Percentiles rank a stretch among this genome's conserved stretches.
Evolutionary conservation across 2,797 vertebrate genomes (phyloP).

Genomic region (Mus caroli): DNA sequence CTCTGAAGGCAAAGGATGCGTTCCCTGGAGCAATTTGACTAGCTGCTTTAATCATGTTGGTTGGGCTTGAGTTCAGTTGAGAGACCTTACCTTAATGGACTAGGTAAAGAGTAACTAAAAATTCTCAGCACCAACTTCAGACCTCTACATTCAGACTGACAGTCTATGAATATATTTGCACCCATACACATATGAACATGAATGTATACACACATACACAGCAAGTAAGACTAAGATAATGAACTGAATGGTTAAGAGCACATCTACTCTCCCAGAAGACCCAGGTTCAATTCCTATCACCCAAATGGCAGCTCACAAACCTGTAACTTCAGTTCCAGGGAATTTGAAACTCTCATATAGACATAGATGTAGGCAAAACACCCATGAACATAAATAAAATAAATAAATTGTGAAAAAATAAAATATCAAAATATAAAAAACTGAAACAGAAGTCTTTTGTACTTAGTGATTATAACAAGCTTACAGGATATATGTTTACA

Average conservation of each 20-base stretch:
- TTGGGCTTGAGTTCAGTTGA: background rate
- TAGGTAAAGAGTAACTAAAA: background rate
- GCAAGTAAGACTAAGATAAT: background rate
- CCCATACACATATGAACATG: background rate
- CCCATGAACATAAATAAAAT: background rate
- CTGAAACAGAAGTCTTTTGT: background rate
- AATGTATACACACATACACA: background rate
- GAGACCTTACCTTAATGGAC: background rate
- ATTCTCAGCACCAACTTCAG: background rate
- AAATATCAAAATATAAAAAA: background rate
- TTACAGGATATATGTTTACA: background rate
- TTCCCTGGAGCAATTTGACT: background rate
- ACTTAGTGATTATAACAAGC: background rate
- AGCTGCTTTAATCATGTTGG: background rate
- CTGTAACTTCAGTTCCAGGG: background rate
- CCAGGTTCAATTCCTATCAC: background rate
- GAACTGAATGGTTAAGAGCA: background rate
- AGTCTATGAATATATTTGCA: background rate
- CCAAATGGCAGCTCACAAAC: background rate
- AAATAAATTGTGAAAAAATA: background rate
- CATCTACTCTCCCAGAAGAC: background rate
- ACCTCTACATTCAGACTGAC: background rate
- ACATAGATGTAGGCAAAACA: background rate
- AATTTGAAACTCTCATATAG: background rate
- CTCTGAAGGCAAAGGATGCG: background rate